A percentile compares a stretch with the other conserved stretches of the same genome.
These are phyloP conservation scores for Ophioninae sp. DNA, from an alignment of 2,888 invertebrate species.

Conservation along the genomic window DNA sequence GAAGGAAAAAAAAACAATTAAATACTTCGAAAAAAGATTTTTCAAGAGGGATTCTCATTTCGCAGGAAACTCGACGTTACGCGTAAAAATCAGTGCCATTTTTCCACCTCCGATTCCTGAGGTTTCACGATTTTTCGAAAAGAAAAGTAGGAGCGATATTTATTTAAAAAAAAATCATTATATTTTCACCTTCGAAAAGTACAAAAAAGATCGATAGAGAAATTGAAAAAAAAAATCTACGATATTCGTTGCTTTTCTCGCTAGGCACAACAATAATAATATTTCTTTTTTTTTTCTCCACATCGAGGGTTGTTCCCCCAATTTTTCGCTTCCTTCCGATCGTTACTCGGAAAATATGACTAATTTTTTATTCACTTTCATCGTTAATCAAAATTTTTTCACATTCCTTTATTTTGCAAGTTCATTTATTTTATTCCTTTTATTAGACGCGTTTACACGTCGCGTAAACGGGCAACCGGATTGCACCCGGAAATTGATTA, in stretches of 20 bases:
- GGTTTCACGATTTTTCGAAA: no score
- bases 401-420: slow-evolving; percentile 9
- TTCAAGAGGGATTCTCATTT: not conserved
- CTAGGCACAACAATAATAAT: slow-evolving; percentile 58
- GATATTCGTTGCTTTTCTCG: slow-evolving; percentile 65
- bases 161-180: not conserved
- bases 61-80: not conserved
- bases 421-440: slow-evolving; percentile 18
- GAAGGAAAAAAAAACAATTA: not conserved
- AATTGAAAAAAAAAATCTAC: slow-evolving; percentile 69
- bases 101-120: no score
- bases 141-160: no score
- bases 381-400: not conserved
- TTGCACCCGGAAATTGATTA: slow-evolving; percentile 53
- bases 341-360: not conserved
- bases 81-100: not conserved
- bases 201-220: not conserved
- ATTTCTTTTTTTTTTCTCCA: slow-evolving; percentile 19
- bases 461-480: slow-evolving; percentile 29
- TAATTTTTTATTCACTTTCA: slow-evolving; percentile 9
- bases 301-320: slow-evolving; percentile 18
- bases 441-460: slow-evolving; percentile 28
- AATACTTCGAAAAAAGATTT: not conserved
- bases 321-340: not conserved
- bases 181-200: not conserved